A percentile compares a stretch with the other conserved stretches of the same genome.
phyloP scores from a whole-genome alignment of 1,140 invertebrate species.

The Bactericera cockerelli region DNA sequence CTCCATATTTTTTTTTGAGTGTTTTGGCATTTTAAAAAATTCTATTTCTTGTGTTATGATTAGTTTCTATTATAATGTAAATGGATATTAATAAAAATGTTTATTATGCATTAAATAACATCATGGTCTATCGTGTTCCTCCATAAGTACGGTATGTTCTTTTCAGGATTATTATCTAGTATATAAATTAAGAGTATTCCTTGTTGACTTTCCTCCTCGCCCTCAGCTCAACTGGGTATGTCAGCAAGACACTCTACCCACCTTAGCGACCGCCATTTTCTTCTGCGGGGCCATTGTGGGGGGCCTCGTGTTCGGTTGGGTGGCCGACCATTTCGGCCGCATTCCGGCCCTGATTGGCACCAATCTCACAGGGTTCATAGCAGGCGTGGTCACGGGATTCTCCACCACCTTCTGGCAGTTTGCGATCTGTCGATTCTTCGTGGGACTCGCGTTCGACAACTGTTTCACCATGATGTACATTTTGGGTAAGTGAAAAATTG shows the following conservation, averaged over 20 bases:
- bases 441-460: constrained; percentile 76
- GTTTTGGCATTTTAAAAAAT: too few relatives aligned
- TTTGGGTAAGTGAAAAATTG: constrained; percentile 51
- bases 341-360: constrained; percentile 64
- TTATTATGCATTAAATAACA: too few relatives aligned
- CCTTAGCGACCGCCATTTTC: constrained; percentile 63
- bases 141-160: too few relatives aligned
- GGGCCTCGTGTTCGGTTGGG: constrained; percentile 67
- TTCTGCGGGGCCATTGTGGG: constrained; percentile 73
- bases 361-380: constrained; percentile 56
- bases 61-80: too few relatives aligned
- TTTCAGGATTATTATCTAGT: too few relatives aligned
- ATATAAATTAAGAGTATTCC: too few relatives aligned
- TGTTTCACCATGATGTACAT: constrained; percentile 90
- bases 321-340: constrained; percentile 67
- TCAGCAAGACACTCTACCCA: constrained; percentile 51
- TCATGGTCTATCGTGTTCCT: too few relatives aligned
- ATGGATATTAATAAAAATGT: too few relatives aligned
- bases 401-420: constrained; percentile 55
- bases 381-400: constrained; percentile 57
- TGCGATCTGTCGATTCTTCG: constrained; percentile 59
- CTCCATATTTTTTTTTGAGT: too few relatives aligned
- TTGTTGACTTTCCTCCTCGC: too few relatives aligned
- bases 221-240: constrained; percentile 67
- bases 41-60: too few relatives aligned